A percentile compares a stretch with the other conserved stretches of the same genome.
phyloP scores from a whole-genome alignment of 30 jellyfish, hydroid and myxozoan species.

The Aurelia coerulea region DNA sequence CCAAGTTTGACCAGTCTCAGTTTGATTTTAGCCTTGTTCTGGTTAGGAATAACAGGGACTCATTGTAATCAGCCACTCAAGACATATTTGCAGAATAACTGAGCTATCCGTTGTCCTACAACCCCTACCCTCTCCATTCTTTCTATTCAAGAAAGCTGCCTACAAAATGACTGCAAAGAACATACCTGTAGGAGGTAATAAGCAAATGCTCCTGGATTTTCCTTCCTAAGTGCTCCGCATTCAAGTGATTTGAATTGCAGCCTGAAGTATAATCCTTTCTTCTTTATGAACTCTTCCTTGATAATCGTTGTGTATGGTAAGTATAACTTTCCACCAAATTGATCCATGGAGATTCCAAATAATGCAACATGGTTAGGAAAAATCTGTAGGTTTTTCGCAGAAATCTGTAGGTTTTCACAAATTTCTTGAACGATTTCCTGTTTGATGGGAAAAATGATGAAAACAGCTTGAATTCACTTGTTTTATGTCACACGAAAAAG shows the following conservation, averaged over 20 bases:
- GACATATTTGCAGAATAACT: too few species aligned
- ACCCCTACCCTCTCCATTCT: too few species aligned
- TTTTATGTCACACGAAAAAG: background rate
- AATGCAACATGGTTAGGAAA: conserved; percentile 41
- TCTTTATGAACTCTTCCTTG: background rate
- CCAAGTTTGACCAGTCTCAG: too few species aligned
- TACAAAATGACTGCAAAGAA: background rate
- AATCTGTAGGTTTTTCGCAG: background rate
- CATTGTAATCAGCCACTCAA: too few species aligned
- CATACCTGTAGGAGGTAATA: conserved; percentile 58
- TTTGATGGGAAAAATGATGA: background rate
- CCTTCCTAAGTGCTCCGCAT: conserved; percentile 8
- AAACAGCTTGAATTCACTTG: background rate
- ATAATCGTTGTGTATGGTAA: conserved; percentile 36
- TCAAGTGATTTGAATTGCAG: conserved; percentile 63
- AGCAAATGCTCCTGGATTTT: conserved; percentile 22
- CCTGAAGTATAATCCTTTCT: conserved; percentile 45
- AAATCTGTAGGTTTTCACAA: conserved; percentile 32
- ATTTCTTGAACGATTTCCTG: conserved; percentile 44
- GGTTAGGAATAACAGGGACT: too few species aligned
- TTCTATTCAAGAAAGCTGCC: too few species aligned
- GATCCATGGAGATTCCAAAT: conserved; percentile 49
- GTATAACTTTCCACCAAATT: conserved; percentile 39
- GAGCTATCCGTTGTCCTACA: too few species aligned
- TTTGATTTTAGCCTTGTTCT: too few species aligned